Conservation (phyloP, 2,888 invertebrate species). For the Lathronympha strigana region DNA sequence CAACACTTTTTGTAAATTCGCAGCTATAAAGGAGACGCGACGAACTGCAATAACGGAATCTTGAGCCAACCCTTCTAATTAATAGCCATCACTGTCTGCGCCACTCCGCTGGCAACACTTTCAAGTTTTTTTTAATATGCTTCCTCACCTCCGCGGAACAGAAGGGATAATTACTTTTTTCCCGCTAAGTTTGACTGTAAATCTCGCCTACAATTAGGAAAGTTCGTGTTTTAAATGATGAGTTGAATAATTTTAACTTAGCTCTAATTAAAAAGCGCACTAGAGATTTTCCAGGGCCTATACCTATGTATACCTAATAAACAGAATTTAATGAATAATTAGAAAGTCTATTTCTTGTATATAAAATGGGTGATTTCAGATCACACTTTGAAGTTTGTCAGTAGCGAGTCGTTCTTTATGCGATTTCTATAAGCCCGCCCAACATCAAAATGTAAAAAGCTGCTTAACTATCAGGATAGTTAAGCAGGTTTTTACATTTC, state of each 20-base stretch:
- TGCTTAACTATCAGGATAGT: no score
- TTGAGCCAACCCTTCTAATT: constrained; percentile 83
- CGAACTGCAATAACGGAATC: constrained; percentile 78
- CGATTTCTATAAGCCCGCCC: no score
- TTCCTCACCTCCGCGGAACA: constrained; percentile 81
- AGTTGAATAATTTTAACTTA: constrained; percentile 52
- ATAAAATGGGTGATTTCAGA: no score
- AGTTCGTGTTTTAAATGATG: constrained; percentile 59
- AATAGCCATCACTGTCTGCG: constrained; percentile 83
- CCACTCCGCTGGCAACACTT: constrained; percentile 78
- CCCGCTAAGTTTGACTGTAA: constrained; percentile 66
- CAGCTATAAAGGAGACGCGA: constrained; percentile 53
- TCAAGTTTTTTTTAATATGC: constrained; percentile 82
- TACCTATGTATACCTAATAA: no score
- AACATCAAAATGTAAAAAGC: no score
- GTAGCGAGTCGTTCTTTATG: no score
- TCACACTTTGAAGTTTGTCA: no score
- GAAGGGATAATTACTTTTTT: constrained; percentile 81
- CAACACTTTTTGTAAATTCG: constrained; percentile 4
- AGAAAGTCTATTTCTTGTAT: background rate
- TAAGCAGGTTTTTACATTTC: no score
- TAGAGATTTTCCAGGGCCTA: constrained; percentile 7
- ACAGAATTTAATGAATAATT: background rate
- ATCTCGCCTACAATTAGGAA: constrained; percentile 72
- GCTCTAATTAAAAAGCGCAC: constrained; percentile 32